Base-by-base conservation (phyloP, 2,113 vertebrate species). In the Varanus komodoensis region DNA sequence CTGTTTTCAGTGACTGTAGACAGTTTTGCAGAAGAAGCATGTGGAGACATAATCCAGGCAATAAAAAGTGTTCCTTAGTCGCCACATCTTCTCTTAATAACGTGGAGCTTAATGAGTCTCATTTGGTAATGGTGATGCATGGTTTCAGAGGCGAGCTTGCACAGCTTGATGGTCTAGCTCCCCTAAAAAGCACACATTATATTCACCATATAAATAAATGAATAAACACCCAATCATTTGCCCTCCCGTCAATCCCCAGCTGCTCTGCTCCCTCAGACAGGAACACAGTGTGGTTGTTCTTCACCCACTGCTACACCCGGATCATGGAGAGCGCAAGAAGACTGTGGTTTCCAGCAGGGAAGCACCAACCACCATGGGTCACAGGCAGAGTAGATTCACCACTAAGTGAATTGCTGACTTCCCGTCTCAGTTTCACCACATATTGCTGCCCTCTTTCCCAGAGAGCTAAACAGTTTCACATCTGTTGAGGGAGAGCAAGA, bases 51-150 rank as follows among this genome's bases (percentile, higher is more conserved):
- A 8, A 8, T 1, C 81, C 73, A 80, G 6, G 84, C 48, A 34
- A 73, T 75, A 93, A 82, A 38, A 88, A 50, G n/a, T 77, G 1
- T 1, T 67, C 15, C 23, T 74, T 79, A 93, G 83, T 21, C 17
- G 85, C 92, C 87, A 80, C 4, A 12, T 90, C 90, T 92, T 82
- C 3, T 88, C 48, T 87, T 88, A 67, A 79, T 79, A 68, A 67
- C 14, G 21, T 68, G 32, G 27, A 91, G 75, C 0, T 2, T 91
- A 92, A 86, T 9, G 69, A 74, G 80, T 77, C 61, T 64, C 68
- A 27, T 14, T 1, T 87, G 78, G 78, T 82, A 86, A 68, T 68
- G 89, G 44, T 2, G 44, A 78, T 38, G 7, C 57, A 68, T 38
- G 1, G 38, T 75, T 94, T 89, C 82, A 86, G 50, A 78, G 54